These are phyloP conservation scores for Amorpha juglandis DNA, from an alignment of 2,888 invertebrate genomes.

Conservation along the genomic window DNA sequence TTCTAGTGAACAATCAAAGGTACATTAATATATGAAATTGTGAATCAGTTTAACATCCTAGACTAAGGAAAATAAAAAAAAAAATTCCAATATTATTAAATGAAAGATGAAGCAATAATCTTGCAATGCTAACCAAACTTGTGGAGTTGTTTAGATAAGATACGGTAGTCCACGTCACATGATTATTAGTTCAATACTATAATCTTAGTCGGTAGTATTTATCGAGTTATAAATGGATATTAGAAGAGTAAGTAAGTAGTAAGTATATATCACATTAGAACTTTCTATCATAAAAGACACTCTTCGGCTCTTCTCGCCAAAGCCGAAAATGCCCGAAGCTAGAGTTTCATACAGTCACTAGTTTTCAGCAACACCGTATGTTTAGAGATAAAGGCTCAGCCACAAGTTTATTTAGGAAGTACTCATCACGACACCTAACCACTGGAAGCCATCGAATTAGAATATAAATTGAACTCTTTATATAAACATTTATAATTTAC, in stretches of 20 bases:
- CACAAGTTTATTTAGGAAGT: conserved; percentile 53
- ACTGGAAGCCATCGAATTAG: conserved; percentile 71
- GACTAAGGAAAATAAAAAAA: too few relatives aligned
- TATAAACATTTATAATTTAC: conserved; percentile 78
- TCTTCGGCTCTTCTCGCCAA: neutral
- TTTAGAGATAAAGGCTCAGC: conserved; percentile 31
- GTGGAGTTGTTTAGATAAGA: conserved; percentile 1
- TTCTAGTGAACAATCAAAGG: too few relatives aligned
- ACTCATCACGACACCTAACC: conserved; percentile 57
- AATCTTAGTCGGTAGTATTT: too few relatives aligned
- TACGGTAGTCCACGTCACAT: neutral
- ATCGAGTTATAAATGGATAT: too few relatives aligned
- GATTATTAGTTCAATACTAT: neutral
- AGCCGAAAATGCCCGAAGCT: neutral
- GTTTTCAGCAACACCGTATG: conserved; percentile 30
- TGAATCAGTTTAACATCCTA: too few relatives aligned
- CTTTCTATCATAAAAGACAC: too few relatives aligned
- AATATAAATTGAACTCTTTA: conserved; percentile 82
- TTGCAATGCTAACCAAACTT: neutral
- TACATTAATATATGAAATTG: too few relatives aligned
- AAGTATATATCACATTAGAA: too few relatives aligned
- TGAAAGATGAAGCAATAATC: neutral
- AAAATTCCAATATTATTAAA: too few relatives aligned
- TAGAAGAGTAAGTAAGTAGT: too few relatives aligned
- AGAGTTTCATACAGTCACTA: neutral